Conservation (phyloP, 1,140 invertebrate species). For the Delia radicum region DNA sequence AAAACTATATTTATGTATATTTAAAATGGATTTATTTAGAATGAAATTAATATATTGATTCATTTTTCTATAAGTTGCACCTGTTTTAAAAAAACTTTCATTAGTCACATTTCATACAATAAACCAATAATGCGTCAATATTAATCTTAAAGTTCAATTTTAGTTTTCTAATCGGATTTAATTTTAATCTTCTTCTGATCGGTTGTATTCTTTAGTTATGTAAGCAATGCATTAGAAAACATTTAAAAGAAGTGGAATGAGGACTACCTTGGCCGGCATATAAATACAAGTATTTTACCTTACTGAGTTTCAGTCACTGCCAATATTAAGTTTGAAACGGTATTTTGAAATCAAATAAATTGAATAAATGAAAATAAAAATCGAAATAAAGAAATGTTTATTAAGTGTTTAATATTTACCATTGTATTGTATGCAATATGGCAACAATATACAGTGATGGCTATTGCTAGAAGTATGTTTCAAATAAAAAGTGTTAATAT, state of each 20-base stretch:
- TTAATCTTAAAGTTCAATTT: too few relatives aligned
- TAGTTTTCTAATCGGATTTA: background rate
- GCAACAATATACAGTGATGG: background rate
- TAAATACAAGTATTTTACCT: conserved; percentile 14
- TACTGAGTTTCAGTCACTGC: background rate
- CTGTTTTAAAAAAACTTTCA: too few relatives aligned
- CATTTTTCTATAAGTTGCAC: too few relatives aligned
- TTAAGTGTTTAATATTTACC: background rate
- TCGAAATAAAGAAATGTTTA: background rate
- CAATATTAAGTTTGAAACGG: background rate
- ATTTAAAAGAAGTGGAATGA: conserved; percentile 6
- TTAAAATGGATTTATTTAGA: too few relatives aligned
- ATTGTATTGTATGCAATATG: background rate
- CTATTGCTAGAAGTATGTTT: conserved; percentile 8
- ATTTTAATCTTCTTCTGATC: background rate
- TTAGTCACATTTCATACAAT: too few relatives aligned
- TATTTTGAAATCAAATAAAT: background rate
- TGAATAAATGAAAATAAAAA: background rate
- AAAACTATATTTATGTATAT: too few relatives aligned
- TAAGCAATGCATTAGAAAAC: background rate
- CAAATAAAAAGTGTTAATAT: background rate
- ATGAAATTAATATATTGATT: too few relatives aligned
- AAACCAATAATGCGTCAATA: background rate
- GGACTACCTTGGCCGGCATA: background rate
- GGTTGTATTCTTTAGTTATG: background rate